These are phyloP conservation scores for Numida meleagris DNA, from an alignment of 2,113 vertebrate species.

Conservation along the genomic window DNA sequence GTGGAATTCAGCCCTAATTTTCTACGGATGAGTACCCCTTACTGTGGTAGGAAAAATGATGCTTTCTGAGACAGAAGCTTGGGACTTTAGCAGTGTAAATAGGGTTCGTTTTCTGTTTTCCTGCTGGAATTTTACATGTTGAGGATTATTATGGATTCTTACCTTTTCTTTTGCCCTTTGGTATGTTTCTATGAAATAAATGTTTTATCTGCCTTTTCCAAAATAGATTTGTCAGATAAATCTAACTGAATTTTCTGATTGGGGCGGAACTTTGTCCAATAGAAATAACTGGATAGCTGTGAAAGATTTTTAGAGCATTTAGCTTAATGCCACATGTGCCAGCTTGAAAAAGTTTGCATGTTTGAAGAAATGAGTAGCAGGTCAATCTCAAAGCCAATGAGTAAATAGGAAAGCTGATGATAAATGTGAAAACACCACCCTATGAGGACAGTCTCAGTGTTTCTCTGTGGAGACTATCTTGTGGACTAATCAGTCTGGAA, in stretches of 20 bases:
- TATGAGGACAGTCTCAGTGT: not conserved
- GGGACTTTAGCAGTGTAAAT: not conserved
- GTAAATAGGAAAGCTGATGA: not conserved
- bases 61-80: not conserved
- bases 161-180: not conserved
- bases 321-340: not conserved
- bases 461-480: not conserved
- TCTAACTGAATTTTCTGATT: not conserved
- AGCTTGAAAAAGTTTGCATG: not conserved
- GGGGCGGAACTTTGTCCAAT: not conserved
- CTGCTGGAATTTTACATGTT: not conserved
- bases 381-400: not conserved
- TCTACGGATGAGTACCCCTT: rapidly evolving
- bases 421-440: not conserved
- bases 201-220: not conserved
- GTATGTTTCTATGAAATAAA: not conserved
- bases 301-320: not conserved
- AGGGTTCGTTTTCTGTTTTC: not conserved
- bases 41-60: not conserved
- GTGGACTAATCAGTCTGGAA: not conserved
- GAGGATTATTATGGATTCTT: not conserved
- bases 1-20: not conserved
- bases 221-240: not conserved
- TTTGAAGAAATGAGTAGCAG: not conserved
- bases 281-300: not conserved